These are phyloP conservation scores for Cheilosia soror DNA, from an alignment of 2,888 invertebrate genomes.

Conservation along the genomic window DNA sequence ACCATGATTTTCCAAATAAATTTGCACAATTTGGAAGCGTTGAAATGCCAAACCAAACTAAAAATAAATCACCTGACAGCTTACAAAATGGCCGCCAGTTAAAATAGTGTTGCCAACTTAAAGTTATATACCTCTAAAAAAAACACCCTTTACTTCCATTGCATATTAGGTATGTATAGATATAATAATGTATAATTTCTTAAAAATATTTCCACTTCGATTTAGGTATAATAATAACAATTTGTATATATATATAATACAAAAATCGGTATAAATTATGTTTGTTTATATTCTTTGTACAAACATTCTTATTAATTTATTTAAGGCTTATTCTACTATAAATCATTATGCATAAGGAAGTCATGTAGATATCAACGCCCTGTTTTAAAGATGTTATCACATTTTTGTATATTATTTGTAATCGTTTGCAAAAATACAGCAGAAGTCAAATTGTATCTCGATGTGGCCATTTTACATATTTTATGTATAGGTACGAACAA, in stretches of 20 bases:
- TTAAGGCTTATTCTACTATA: conserved; percentile 17
- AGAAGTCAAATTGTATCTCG: background rate
- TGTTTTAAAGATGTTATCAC: background rate
- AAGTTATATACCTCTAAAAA: no score
- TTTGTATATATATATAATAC: conserved; percentile 5
- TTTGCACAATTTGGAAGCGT: no score
- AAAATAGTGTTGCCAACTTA: no score
- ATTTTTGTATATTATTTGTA: background rate
- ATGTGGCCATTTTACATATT: background rate
- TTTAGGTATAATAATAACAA: background rate
- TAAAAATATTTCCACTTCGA: background rate
- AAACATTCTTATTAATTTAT: background rate
- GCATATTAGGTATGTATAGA: background rate
- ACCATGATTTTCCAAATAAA: no score
- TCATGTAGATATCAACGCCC: background rate
- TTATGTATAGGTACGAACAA: background rate
- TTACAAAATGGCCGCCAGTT: no score
- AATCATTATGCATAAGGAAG: background rate
- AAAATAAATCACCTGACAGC: no score
- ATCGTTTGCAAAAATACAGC: background rate
- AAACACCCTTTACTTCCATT: background rate
- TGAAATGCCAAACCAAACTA: no score
- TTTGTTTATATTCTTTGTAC: conserved; percentile 6
- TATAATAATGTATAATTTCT: background rate
- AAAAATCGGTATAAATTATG: conserved; percentile 22